A percentile compares a stretch with the other conserved stretches of the same genome.
These are phyloP conservation scores for Drosophila emarginata DNA, from an alignment of 2,888 invertebrate species.

Conservation along the genomic window DNA sequence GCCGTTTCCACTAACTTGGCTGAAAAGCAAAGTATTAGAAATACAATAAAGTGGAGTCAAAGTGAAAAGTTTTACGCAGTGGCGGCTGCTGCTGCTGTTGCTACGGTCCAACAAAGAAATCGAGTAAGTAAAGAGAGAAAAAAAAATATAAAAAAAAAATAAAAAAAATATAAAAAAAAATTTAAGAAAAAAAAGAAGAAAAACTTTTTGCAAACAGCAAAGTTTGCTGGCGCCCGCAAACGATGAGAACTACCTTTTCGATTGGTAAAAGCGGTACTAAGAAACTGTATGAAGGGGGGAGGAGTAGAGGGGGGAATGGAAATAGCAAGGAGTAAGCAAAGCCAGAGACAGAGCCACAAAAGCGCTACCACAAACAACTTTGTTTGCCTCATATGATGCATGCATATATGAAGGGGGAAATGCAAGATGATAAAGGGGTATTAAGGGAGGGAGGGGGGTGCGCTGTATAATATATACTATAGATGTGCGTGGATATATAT, in stretches of 20 bases:
- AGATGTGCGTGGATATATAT: too few relatives aligned
- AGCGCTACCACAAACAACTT: constrained; percentile 77
- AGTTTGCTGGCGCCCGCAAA: constrained; percentile 62
- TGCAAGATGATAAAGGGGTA: constrained; percentile 9
- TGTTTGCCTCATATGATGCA: constrained; percentile 69
- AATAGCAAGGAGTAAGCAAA: constrained; percentile 5
- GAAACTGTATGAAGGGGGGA: not conserved
- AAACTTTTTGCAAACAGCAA: constrained; percentile 68
- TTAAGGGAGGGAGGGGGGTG: not conserved
- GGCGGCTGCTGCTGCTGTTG: constrained; percentile 50
- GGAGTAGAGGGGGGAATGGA: not conserved
- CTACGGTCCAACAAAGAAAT: constrained; percentile 57
- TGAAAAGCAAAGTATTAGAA: constrained; percentile 78
- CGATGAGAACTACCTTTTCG: constrained; percentile 41
- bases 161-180: constrained; percentile 41
- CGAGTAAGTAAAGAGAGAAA: constrained; percentile 42
- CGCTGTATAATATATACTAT: too few relatives aligned
- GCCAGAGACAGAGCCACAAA: constrained; percentile 52
- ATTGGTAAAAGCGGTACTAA: constrained; percentile 20
- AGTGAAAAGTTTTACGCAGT: constrained; percentile 79
- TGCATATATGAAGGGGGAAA: constrained; percentile 2
- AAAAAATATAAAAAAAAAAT: constrained; percentile 29
- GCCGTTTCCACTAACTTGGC: constrained; percentile 63
- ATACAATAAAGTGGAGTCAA: constrained; percentile 79
- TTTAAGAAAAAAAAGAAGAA: constrained; percentile 35